phyloP scores from a whole-genome alignment of 92 coral and sea anemone species.

The Porites divaricata region DNA sequence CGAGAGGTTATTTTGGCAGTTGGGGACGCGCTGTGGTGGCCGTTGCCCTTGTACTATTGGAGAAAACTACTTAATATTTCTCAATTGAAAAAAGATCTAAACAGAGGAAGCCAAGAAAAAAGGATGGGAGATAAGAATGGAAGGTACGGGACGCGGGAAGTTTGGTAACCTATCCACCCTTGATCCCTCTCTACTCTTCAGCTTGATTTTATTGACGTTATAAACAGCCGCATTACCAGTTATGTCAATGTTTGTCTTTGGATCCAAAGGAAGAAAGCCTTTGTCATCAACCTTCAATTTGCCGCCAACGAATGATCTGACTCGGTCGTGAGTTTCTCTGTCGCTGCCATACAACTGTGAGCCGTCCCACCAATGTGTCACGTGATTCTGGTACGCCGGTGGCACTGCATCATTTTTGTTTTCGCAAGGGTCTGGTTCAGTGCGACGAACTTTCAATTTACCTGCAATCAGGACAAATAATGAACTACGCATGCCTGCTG shows the following conservation, averaged over 20 bases:
- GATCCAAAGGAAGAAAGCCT: conserved; percentile 74
- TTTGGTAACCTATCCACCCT: too few relatives aligned
- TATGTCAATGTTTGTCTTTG: conserved; percentile 71
- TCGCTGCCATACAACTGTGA: conserved; percentile 91
- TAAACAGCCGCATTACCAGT: conserved; percentile 58
- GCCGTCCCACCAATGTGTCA: conserved; percentile 97
- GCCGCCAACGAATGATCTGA: conserved; percentile 68
- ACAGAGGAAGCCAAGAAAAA: too few relatives aligned
- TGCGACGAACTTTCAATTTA: conserved; percentile 70
- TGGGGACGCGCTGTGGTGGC: too few relatives aligned
- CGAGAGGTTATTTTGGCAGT: too few relatives aligned
- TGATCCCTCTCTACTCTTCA: too few relatives aligned
- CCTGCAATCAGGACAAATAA: conserved; percentile 41
- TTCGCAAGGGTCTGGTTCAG: conserved; percentile 73
- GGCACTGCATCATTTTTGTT: conserved; percentile 56
- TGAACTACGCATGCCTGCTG: too few relatives aligned
- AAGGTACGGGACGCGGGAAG: too few relatives aligned
- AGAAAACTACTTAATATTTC: too few relatives aligned
- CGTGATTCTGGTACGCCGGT: conserved; percentile 67
- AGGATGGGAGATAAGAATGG: too few relatives aligned
- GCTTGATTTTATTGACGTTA: too few relatives aligned
- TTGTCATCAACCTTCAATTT: conserved; percentile 74
- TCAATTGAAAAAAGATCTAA: too few relatives aligned
- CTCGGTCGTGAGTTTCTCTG: conserved; percentile 54
- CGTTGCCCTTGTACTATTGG: too few relatives aligned